Evolutionary conservation across 2,888 invertebrate genomes (phyloP), one percentile per base, ranked within the genome.

Genomic region (Macroteleia sp.): DNA sequence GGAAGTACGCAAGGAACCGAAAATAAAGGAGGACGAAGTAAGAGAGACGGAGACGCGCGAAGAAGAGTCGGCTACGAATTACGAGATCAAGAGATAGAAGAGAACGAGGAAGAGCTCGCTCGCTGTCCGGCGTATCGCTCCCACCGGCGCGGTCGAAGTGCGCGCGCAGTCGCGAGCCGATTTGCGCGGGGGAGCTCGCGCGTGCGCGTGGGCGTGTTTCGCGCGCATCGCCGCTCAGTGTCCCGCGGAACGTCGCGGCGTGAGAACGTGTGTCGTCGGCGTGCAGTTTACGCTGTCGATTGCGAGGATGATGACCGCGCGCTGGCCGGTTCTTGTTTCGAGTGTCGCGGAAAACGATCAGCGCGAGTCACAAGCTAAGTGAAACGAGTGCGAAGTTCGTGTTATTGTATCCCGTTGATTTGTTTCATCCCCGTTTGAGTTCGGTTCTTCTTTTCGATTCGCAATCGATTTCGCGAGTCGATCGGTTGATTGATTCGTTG

Each of bases 281-380:
- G 36, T 19, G 22, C 28, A 25, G 32, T 57, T 16, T 17, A 57
- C n/a, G n/a, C n/a, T n/a, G n/a, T n/a, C n/a, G n/a, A n/a, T n/a
- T 28, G 56, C 62, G 56, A 41, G 52, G 34, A 62, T 56, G 46
- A 82, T 82, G 81, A 62, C 66, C 75, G 71, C 71, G 77, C 67
- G 75, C 71, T 77, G 81, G 77, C 73, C 81, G 73, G 52, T 79
- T n/a, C n/a, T n/a, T n/a, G n/a, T 62, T 62, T 67, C 9, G 75
- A 16, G n/a, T n/a, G n/a, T n/a, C 48, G 54, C 62, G 56, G n/a
- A 50, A 28, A 34, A 71, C 67, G 46, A 46, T 19, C 34, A 36
- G 20, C 57, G 36, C 19, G 22, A 25, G 22, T 32, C n/a, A 6
- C 44, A 25, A 25, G n/a, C n/a, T n/a, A n/a, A n/a, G n/a, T n/a